Base-by-base conservation (phyloP, 2,797 vertebrate genomes). In the Onychomys torridus region DNA sequence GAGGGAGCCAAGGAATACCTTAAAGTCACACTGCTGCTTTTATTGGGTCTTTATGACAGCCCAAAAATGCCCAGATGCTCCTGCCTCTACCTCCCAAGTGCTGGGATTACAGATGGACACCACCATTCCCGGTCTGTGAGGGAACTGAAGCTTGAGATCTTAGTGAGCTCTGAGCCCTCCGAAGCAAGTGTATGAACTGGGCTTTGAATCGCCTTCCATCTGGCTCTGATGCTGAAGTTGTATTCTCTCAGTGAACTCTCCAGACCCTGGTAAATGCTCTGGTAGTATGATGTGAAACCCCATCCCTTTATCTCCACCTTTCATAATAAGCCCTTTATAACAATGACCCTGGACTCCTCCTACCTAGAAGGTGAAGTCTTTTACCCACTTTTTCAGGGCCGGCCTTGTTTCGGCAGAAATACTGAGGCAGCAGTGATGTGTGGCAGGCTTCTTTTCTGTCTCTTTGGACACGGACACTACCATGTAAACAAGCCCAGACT, bases 401-500 rank as follows among this genome's bases (percentile, higher is more conserved):
- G 67, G 75, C 37, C 55, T 94, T 65, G 8, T 76, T 63, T 57
- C 69, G 49, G 34, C 61, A 49, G 67, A 5, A 0, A 93, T 37
- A 85, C 12, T 40, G 23, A 14, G 69, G 25, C 34, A 77, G 84
- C 79, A 81, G 40, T 67, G 67, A 61, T 11, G 12, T 40, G 46
- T 49, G 83, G 55, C 34, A 69, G 13, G 4, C 29, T 88, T 84
- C 89, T 87, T 65, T 25, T 91, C n/a, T 86, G 43, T 71, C n/a
- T 95, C 79, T 84, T 75, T 40, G 27, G 27, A 52, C 14, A 23
- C 27, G 34, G 40, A 46, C n/a, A 81, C 46, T 46, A 21, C n/a
- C 29, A n/a, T 76, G 67, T 52, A 91, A 94, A 40, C 55, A 82
- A 89, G 57, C 92, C 81, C 43, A 71, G 90, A 49, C 77, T 90